phyloP scores from a whole-genome alignment of 2,888 invertebrate species.

The Ormia ochracea region DNA sequence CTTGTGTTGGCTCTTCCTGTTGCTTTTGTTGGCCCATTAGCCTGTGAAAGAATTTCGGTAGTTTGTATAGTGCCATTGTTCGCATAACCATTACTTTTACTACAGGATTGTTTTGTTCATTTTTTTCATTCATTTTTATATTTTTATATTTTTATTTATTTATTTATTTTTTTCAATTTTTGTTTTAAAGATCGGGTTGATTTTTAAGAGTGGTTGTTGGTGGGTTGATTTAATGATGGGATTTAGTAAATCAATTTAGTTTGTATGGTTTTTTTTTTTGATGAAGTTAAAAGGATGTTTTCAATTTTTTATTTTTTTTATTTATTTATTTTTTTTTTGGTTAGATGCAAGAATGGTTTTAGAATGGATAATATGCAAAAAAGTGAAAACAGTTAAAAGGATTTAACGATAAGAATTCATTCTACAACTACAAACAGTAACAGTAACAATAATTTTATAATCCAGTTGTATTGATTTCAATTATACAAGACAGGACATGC shows the following conservation, averaged over 20 bases:
- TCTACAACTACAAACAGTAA: slow-evolving; percentile 5
- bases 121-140: slow-evolving; percentile 27
- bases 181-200: slow-evolving; percentile 33
- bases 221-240: slow-evolving; percentile 52
- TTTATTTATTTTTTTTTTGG: slow-evolving; percentile 2
- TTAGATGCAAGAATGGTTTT: slow-evolving; percentile 54
- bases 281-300: slow-evolving; percentile 52
- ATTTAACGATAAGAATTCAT: slow-evolving; percentile 17
- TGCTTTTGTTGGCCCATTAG: slow-evolving; percentile 25
- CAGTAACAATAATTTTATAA: not conserved
- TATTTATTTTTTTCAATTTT: slow-evolving; percentile 30
- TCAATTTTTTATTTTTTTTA: too few species aligned
- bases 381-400: slow-evolving; percentile 46
- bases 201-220: slow-evolving; percentile 47
- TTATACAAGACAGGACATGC: not conserved
- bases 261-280: too few species aligned
- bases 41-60: slow-evolving; percentile 62
- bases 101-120: slow-evolving; percentile 39
- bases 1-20: not conserved
- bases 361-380: slow-evolving; percentile 49
- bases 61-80: slow-evolving; percentile 60
- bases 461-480: too few species aligned
- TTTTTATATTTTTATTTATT: slow-evolving; percentile 20
- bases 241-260: slow-evolving; percentile 44
- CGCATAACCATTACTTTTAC: slow-evolving; percentile 61